phyloP scores from a whole-genome alignment of 2,888 invertebrate genomes.

The Nomada fabriciana region DNA sequence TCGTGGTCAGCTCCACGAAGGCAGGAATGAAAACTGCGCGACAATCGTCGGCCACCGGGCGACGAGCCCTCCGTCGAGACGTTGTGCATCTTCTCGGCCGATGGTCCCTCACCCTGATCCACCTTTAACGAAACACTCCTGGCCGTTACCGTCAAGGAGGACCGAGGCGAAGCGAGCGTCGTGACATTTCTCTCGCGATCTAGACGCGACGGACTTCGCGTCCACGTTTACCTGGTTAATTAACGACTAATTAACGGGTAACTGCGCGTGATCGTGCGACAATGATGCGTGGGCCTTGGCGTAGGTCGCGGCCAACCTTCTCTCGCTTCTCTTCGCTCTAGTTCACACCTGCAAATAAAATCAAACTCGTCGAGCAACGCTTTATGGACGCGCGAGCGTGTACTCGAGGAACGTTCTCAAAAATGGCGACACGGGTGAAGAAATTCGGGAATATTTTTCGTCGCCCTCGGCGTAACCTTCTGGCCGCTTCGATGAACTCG shows the following conservation, averaged over 20 bases:
- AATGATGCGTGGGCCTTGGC: conserved; percentile 49
- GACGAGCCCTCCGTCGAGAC: conserved; percentile 81
- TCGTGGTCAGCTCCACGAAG: conserved; percentile 86
- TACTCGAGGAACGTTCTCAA: conserved; percentile 63
- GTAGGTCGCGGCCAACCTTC: conserved; percentile 56
- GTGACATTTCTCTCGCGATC: conserved; percentile 45
- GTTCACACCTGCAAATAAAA: conserved; percentile 75
- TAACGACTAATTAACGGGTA: conserved; percentile 62
- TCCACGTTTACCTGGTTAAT: conserved; percentile 53
- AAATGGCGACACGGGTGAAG: conserved; percentile 54
- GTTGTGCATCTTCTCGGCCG: conserved; percentile 72
- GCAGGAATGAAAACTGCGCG: conserved; percentile 89
- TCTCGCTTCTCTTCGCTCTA: conserved; percentile 60
- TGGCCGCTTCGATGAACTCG: not conserved
- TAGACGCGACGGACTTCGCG: conserved; percentile 17
- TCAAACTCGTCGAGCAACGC: conserved; percentile 52
- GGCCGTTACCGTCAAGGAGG: conserved; percentile 54
- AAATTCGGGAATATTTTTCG: not conserved
- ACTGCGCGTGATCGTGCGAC: conserved; percentile 50
- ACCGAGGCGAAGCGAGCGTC: conserved; percentile 50
- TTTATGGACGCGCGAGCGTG: conserved; percentile 6
- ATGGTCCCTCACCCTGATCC: conserved; percentile 18
- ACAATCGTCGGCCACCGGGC: conserved; percentile 85
- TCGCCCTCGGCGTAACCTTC: not conserved
- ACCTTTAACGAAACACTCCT: conserved; percentile 16